A percentile compares a stretch with the other conserved stretches of the same genome.
These are phyloP conservation scores for Zeus faber DNA, from an alignment of 2,113 vertebrate species.

Conservation along the genomic window DNA sequence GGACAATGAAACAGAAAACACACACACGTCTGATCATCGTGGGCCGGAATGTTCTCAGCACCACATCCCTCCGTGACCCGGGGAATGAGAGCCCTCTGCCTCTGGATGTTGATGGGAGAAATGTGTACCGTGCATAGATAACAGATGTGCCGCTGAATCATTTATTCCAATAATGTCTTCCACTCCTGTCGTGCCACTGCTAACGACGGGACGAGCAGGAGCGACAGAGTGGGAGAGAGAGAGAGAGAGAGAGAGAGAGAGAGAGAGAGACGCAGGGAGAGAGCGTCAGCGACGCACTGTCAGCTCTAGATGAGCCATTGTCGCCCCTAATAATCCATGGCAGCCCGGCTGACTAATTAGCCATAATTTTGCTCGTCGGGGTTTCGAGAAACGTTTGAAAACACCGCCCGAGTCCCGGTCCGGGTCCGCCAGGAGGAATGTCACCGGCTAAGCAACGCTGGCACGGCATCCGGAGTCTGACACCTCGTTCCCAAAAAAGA, in stretches of 20 bases:
- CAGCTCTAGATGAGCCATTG: constrained; percentile 53
- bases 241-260: constrained; percentile 15
- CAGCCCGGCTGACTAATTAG: constrained; percentile 69
- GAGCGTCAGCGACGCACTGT: constrained; percentile 33
- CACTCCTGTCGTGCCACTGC: constrained; percentile 35
- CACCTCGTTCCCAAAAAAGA: no score
- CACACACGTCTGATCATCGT: background rate
- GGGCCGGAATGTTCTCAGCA: constrained; percentile 3
- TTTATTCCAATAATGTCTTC: constrained; percentile 43
- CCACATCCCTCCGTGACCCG: constrained; percentile 11
- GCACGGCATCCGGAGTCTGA: constrained; percentile 52
- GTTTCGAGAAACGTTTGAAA: constrained; percentile 52
- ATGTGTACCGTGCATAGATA: constrained; percentile 42
- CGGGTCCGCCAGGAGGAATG: constrained; percentile 63
- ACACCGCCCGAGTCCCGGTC: constrained; percentile 43
- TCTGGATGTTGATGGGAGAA: constrained; percentile 21
- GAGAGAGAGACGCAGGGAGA: constrained; percentile 12
- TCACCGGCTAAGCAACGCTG: constrained; percentile 54
- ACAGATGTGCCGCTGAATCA: constrained; percentile 47
- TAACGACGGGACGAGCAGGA: constrained; percentile 15
- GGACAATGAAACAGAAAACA: background rate
- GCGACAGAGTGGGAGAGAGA: constrained; percentile 6
- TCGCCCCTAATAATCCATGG: constrained; percentile 63
- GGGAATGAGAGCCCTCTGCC: constrained; percentile 6
- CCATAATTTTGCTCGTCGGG: constrained; percentile 58